These are phyloP conservation scores for Brachystomella parvula DNA, from an alignment of 1,140 invertebrate genomes.

Conservation along the genomic window DNA sequence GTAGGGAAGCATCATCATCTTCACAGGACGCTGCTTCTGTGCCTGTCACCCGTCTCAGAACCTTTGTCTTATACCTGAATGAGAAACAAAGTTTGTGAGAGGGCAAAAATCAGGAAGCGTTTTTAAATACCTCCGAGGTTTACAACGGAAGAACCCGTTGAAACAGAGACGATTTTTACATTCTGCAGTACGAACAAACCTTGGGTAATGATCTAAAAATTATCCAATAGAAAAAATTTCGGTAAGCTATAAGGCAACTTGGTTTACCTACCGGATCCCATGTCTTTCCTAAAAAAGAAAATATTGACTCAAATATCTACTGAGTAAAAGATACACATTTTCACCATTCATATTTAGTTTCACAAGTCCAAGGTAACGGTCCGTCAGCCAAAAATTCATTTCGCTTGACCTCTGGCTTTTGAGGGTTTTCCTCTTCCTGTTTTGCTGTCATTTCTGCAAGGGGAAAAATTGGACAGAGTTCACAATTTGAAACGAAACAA, in stretches of 20 bases:
- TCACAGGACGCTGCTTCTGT: conserved; percentile 27
- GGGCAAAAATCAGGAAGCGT: no score
- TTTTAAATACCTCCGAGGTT: conserved; percentile 31
- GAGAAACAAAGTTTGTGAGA: no score
- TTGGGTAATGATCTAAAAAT: conserved; percentile 31
- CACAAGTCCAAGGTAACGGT: conserved; percentile 35
- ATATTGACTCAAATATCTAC: neutral
- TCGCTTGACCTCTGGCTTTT: conserved; percentile 24
- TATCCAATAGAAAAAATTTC: neutral
- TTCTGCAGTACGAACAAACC: conserved; percentile 37
- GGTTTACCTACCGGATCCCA: neutral
- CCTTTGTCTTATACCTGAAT: conserved; percentile 38
- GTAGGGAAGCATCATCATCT: conserved; percentile 36
- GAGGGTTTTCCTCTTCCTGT: conserved; percentile 10
- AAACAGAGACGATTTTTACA: conserved; percentile 33
- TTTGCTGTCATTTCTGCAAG: conserved; percentile 33
- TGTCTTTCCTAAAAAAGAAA: no score
- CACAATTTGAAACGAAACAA: no score
- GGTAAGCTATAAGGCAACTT: neutral
- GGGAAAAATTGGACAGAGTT: no score
- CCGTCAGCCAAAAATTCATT: conserved; percentile 13
- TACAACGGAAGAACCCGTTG: conserved; percentile 35
- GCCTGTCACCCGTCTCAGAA: conserved; percentile 23
- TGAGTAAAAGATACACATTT: neutral
- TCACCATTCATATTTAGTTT: conserved; percentile 15